These are phyloP conservation scores for Porites australiensis DNA, from an alignment of 64 coral and sea anemone species.

Conservation along the genomic window DNA sequence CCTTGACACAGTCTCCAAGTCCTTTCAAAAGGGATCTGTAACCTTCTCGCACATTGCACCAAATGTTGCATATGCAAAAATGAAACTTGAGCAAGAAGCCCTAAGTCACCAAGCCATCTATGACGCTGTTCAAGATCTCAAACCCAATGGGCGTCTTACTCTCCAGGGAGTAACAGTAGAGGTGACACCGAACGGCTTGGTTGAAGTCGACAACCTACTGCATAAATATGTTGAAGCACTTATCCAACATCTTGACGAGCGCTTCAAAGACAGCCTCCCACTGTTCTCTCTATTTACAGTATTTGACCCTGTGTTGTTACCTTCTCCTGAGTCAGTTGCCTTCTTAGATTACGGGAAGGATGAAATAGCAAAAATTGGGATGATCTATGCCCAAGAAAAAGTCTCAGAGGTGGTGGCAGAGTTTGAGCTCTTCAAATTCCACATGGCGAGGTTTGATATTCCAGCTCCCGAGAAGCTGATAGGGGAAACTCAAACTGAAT, in stretches of 20 bases:
- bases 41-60: conserved; percentile 6
- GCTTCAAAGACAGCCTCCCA: not conserved
- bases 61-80: not conserved
- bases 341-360: not conserved
- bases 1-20: not conserved
- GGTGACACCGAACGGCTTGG: not conserved
- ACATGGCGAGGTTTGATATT: not conserved
- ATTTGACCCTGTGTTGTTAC: not conserved
- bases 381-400: conserved; percentile 2
- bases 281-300: not conserved
- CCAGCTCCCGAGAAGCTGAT: not conserved
- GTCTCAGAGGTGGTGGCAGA: not conserved
- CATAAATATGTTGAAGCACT: conserved; percentile 6
- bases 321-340: not conserved
- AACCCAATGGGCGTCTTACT: conserved; percentile 2
- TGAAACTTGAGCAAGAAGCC: conserved; percentile 24
- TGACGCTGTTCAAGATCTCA: conserved; percentile 2
- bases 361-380: not conserved
- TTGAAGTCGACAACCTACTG: not conserved
- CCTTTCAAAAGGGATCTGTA: conserved; percentile 2
- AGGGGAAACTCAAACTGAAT: not conserved
- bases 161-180: not conserved
- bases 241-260: conserved; percentile 1
- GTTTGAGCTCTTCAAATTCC: not conserved
- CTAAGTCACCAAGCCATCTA: not conserved